These are phyloP conservation scores for Hypomecis atomaria DNA, from an alignment of 2,888 invertebrate genomes.

Conservation along the genomic window DNA sequence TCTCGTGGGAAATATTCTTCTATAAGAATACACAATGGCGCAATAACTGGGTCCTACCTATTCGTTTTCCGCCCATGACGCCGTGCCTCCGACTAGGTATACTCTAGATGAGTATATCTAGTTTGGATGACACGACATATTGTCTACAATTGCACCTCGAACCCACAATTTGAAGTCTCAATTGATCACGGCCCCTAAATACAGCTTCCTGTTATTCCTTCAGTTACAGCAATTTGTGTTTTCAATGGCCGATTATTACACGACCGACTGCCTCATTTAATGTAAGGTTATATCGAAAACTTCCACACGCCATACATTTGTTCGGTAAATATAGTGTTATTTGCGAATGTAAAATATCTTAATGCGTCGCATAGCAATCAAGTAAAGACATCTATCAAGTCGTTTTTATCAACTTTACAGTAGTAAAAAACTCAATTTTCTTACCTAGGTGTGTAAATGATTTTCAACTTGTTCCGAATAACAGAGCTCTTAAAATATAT, in stretches of 20 bases:
- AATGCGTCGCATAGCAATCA: neutral
- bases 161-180: slow-evolving; percentile 62
- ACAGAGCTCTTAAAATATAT: too few relatives aligned
- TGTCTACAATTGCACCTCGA: slow-evolving; percentile 55
- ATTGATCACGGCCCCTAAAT: slow-evolving; percentile 66
- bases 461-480: too few relatives aligned
- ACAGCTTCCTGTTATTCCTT: slow-evolving; percentile 67
- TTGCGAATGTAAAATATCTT: neutral
- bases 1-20: slow-evolving; percentile 31
- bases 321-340: slow-evolving; percentile 1
- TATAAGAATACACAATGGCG: slow-evolving; percentile 27
- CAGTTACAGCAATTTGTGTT: slow-evolving; percentile 50
- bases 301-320: neutral
- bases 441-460: too few relatives aligned
- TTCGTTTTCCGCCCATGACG: slow-evolving; percentile 43
- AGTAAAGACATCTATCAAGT: too few relatives aligned
- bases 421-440: too few relatives aligned
- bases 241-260: slow-evolving; percentile 48
- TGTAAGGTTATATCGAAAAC: slow-evolving; percentile 23
- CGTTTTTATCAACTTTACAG: neutral
- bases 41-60: slow-evolving; percentile 20
- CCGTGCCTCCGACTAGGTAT: slow-evolving; percentile 45
- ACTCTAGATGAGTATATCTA: slow-evolving; percentile 46
- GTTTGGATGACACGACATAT: slow-evolving; percentile 53
- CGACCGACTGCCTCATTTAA: slow-evolving; percentile 39